Conservation (phyloP, 2,888 invertebrate genomes). For the Megalurothrips usitatus region DNA sequence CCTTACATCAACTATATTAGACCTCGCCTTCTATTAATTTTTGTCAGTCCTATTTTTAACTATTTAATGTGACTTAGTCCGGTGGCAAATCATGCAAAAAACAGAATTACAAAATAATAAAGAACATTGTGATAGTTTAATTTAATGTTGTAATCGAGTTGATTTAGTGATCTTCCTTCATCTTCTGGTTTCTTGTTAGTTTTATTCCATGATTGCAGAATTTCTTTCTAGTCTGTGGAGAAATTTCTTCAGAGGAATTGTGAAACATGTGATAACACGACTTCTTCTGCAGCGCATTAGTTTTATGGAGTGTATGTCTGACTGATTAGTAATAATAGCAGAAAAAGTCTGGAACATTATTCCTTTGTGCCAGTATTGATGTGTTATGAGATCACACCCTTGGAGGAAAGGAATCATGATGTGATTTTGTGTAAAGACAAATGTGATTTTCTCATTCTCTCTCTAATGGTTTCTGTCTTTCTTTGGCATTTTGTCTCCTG, state of each 20-base stretch:
- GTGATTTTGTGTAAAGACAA: background rate
- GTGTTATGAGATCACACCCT: background rate
- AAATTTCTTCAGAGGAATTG: background rate
- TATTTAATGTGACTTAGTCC: too few species aligned
- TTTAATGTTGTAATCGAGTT: too few species aligned
- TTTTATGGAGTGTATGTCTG: background rate
- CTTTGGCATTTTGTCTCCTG: too few species aligned
- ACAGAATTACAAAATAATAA: too few species aligned
- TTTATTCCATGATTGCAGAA: background rate
- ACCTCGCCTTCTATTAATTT: too few species aligned
- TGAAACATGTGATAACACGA: background rate
- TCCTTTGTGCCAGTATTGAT: background rate
- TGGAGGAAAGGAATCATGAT: background rate
- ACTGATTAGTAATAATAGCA: conserved; percentile 7
- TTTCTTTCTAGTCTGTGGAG: background rate
- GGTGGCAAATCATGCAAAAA: too few species aligned
- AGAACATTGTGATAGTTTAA: too few species aligned
- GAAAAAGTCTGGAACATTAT: background rate
- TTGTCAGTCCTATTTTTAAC: too few species aligned
- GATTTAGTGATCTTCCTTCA: background rate
- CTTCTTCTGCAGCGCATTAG: background rate
- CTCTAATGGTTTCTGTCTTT: too few species aligned
- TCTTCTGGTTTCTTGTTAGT: background rate
- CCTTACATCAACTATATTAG: too few species aligned
- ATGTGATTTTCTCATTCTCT: background rate